Conservation (phyloP, 2,113 vertebrate species). For the Pedetes capensis region DNA sequence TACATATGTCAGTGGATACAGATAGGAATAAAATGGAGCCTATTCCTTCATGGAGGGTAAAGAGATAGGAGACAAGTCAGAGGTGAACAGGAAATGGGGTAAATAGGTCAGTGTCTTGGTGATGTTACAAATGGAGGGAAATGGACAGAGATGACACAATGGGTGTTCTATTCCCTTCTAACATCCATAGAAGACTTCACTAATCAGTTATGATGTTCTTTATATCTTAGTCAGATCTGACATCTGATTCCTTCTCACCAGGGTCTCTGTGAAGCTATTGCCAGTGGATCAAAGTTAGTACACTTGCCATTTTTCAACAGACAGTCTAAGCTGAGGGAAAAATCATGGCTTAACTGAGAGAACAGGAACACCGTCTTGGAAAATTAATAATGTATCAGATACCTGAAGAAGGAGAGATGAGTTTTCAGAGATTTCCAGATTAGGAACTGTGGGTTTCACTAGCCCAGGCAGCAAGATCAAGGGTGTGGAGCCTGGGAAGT, state of each 20-base stretch:
- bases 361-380: not conserved
- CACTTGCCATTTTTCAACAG: not conserved
- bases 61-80: not conserved
- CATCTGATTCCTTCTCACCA: not conserved
- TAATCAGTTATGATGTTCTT: not conserved
- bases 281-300: not conserved
- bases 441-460: not conserved
- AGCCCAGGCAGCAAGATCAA: not conserved
- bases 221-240: not conserved
- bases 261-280: not conserved
- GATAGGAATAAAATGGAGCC: not conserved
- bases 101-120: not conserved
- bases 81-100: not conserved
- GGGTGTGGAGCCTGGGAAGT: not conserved
- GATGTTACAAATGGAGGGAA: not conserved
- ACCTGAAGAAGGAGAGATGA: not conserved
- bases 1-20: not conserved
- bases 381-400: not conserved
- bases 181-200: not conserved
- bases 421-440: not conserved
- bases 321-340: not conserved
- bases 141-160: not conserved
- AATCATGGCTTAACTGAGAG: not conserved
- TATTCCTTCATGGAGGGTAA: not conserved
- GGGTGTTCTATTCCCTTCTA: not conserved